Conservation (phyloP, 2,113 vertebrate species). For the Cynocephalus volans region DNA sequence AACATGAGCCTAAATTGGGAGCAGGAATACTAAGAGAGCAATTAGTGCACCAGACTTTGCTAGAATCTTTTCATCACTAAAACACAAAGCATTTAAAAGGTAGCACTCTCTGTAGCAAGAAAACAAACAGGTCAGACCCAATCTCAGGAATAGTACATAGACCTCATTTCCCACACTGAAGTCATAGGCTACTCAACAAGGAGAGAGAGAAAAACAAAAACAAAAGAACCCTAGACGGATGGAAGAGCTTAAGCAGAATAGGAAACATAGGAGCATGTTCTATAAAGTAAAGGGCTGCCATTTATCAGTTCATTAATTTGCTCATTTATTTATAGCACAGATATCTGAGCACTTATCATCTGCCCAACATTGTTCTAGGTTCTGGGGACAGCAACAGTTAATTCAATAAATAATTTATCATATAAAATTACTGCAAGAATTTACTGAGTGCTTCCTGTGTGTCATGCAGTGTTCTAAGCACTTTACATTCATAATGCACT, state of each 20-base stretch:
- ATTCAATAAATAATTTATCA: constrained; percentile 8
- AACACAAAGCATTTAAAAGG: neutral
- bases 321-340: neutral
- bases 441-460: neutral
- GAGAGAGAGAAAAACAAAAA: neutral
- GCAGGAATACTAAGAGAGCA: neutral
- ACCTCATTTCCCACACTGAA: neutral
- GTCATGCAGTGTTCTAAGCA: neutral
- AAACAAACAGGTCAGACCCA: neutral
- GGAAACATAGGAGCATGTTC: neutral
- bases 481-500: neutral
- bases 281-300: neutral
- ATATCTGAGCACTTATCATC: neutral
- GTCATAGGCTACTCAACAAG: neutral
- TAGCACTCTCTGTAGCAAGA: neutral
- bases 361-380: neutral
- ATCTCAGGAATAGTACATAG: neutral
- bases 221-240: neutral
- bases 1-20: neutral
- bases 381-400: neutral
- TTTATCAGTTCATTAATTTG: neutral
- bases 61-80: neutral
- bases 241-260: neutral
- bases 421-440: neutral
- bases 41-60: neutral